Base-by-base conservation (phyloP, 2,888 invertebrate species). In the Apotomis betuletana region DNA sequence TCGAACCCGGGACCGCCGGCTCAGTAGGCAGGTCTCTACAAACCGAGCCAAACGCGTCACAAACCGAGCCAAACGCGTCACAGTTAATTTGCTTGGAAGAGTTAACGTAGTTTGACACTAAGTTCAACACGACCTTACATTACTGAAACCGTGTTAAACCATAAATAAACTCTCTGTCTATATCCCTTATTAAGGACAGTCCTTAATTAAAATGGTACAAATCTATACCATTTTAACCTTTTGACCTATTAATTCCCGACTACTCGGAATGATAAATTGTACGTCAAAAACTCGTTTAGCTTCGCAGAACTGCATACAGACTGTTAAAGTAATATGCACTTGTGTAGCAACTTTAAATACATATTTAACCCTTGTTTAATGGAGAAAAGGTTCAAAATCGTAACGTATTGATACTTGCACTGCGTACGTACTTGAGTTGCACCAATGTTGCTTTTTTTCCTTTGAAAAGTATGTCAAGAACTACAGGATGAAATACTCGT, bases 391-490 rank as follows among this genome's bases (percentile, higher is more conserved):
- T 55, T 57, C n/a, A 12, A 57, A 51, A 13, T 71, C 38, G 6
- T 0, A 0, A 41, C 5, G 27, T n/a, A n/a, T n/a, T 6, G 1
- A 36, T 12, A 8, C 46, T 49, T 27, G 27, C n/a, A 9, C 41
- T 41, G 2, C 27, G 27, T 27, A 27, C 27, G 27, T 27, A 27
- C 2, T 27, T 27, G 27, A 27, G 5, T 12, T 41, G 61, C 58
- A 51, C 5, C 38, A 36, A 27, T 13, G 15, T 9, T 59, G 44
- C 38, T 10, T 67, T 55, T 70, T 74, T 68, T 60, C 70, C 59
- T 71, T 54, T 67, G n/a, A 51, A 67, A 75, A 44, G 77, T 79
- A 52, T 79, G 78, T 79, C 79, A 80, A 78, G 79, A 75, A 63
- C 77, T 74, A 8, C 72, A 46, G 67, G 67, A 72, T 63, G 61